Evolutionary conservation across 2,888 invertebrate species (phyloP).

Genomic region (Acleris cristana): DNA sequence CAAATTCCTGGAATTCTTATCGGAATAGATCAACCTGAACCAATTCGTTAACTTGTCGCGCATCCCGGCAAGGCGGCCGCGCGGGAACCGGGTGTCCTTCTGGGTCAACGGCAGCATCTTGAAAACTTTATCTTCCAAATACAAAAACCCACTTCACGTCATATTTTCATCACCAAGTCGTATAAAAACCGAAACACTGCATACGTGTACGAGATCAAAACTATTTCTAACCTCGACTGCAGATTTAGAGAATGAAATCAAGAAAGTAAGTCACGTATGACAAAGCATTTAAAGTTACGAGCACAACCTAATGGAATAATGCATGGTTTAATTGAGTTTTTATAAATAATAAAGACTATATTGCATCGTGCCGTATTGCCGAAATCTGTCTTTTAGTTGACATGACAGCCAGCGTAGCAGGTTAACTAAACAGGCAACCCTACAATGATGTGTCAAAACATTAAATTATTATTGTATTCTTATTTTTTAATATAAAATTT

Average conservation of each 20-base stretch:
- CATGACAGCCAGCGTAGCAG: constrained; percentile 36
- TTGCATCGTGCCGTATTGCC: constrained; percentile 41
- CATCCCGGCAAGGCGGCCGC: constrained; percentile 85
- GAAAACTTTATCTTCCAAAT: constrained; percentile 46
- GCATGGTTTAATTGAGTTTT: constrained; percentile 46
- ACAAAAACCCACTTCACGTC: constrained; percentile 60
- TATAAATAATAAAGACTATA: constrained; percentile 43
- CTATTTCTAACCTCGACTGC: constrained; percentile 70
- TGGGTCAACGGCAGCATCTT: constrained; percentile 91
- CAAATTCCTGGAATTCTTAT: constrained; percentile 96
- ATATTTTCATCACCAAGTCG: constrained; percentile 62
- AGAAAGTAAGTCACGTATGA: constrained; percentile 39
- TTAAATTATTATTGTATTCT: background rate
- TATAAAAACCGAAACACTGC: constrained; percentile 70
- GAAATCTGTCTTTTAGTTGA: constrained; percentile 30
- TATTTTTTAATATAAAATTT: no score
- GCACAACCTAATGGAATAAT: constrained; percentile 44
- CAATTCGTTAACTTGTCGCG: constrained; percentile 90
- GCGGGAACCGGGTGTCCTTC: constrained; percentile 85
- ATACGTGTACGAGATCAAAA: constrained; percentile 76
- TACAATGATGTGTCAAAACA: constrained; percentile 18
- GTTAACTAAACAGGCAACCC: constrained; percentile 19
- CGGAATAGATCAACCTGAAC: constrained; percentile 94
- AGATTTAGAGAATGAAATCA: constrained; percentile 31
- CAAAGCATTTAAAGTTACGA: constrained; percentile 41